Conservation (phyloP, 2,113 vertebrate species). For the Ciconia stormi region DNA sequence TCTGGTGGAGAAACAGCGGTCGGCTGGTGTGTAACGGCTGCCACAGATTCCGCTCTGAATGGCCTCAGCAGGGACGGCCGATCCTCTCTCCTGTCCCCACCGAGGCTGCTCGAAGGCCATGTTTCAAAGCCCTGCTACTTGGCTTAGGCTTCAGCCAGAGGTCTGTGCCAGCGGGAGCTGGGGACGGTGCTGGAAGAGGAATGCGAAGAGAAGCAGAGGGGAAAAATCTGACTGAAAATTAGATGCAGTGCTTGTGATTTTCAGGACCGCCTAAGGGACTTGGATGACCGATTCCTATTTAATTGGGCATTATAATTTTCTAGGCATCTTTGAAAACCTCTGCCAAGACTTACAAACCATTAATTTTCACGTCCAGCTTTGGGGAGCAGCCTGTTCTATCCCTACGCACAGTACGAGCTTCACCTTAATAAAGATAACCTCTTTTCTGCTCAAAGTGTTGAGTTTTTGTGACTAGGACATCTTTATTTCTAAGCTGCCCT, state of each 20-base stretch:
- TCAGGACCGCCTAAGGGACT: background rate
- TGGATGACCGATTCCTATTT: background rate
- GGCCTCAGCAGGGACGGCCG: background rate
- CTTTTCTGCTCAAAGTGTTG: background rate
- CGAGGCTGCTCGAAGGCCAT: fast-evolving
- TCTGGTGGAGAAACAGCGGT: background rate
- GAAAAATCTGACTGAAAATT: background rate
- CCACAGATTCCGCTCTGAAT: background rate
- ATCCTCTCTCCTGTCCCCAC: background rate
- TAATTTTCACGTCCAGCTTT: background rate
- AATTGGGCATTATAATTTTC: background rate
- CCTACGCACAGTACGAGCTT: background rate
- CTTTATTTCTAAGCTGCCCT: background rate
- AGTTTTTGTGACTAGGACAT: background rate
- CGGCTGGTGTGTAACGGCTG: background rate
- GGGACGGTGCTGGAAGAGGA: background rate
- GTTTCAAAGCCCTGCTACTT: background rate
- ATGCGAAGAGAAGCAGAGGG: background rate
- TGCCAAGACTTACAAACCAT: background rate
- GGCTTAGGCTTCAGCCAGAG: background rate
- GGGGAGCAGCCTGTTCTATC: background rate
- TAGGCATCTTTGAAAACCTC: background rate
- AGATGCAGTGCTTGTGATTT: background rate
- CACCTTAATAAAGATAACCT: background rate
- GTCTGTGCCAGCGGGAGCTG: background rate